These are phyloP conservation scores for Tromatobia lineatoria DNA, from an alignment of 2,888 invertebrate species.

Conservation along the genomic window DNA sequence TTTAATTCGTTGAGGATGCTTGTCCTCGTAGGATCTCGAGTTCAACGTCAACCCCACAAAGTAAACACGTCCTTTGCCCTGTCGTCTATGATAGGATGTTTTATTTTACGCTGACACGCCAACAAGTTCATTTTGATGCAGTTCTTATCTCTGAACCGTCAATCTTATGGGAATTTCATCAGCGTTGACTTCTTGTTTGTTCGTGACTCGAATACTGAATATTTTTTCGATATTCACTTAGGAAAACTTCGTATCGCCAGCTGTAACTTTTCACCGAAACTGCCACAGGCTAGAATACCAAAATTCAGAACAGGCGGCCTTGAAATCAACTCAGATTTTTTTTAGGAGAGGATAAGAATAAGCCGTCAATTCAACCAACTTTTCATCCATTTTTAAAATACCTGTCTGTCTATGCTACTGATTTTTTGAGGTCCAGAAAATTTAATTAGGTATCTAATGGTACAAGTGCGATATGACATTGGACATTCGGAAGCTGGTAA, in stretches of 20 bases:
- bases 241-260: background rate
- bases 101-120: background rate
- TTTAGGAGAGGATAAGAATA: no score
- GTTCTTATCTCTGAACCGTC: background rate
- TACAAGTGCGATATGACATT: background rate
- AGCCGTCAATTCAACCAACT: no score
- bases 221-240: background rate
- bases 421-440: background rate
- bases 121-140: background rate
- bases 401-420: no score
- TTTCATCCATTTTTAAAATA: no score
- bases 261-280: background rate
- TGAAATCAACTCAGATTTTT: no score
- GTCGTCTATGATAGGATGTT: slow-evolving; percentile 1
- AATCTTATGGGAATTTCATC: background rate
- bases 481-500: background rate
- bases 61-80: slow-evolving; percentile 32
- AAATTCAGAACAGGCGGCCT: no score
- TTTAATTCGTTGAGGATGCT: slow-evolving; percentile 77
- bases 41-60: slow-evolving; percentile 20
- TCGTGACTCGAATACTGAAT: background rate
- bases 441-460: background rate
- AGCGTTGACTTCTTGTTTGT: background rate
- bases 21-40: slow-evolving; percentile 52
- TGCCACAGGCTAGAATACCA: no score